phyloP scores from a whole-genome alignment of 2,113 vertebrate genomes.

The Mobula hypostoma region DNA sequence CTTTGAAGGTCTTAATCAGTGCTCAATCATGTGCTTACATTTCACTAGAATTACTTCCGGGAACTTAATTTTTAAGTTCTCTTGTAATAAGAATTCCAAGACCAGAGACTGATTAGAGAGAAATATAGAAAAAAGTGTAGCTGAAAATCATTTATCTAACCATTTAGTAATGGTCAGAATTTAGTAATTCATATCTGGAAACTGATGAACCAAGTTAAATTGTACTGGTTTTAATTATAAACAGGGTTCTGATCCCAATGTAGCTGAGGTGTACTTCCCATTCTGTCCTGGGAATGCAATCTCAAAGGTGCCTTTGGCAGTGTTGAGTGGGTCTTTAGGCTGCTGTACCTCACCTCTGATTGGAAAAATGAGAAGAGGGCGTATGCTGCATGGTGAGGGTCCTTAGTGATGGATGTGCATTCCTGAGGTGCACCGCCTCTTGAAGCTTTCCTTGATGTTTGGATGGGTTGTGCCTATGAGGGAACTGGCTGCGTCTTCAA shows the following conservation, averaged over 20 bases:
- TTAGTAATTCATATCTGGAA: no score
- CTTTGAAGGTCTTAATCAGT: background rate
- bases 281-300: background rate
- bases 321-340: background rate
- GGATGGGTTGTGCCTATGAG: no score
- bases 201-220: no score
- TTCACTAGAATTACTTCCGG: background rate
- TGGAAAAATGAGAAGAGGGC: no score
- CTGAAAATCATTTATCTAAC: no score
- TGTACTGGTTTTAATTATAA: background rate
- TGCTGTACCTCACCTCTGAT: no score
- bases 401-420: no score
- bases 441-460: no score
- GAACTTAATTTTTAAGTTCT: background rate
- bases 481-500: no score
- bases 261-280: background rate
- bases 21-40: background rate
- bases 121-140: background rate
- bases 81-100: background rate
- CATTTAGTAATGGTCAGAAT: no score
- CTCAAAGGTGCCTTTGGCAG: background rate
- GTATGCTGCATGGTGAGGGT: no score
- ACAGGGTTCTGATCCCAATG: background rate
- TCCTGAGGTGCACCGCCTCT: no score
- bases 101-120: background rate